Evolutionary conservation across 2,113 vertebrate genomes (phyloP).

Genomic region (Falcunculus frontatus): DNA sequence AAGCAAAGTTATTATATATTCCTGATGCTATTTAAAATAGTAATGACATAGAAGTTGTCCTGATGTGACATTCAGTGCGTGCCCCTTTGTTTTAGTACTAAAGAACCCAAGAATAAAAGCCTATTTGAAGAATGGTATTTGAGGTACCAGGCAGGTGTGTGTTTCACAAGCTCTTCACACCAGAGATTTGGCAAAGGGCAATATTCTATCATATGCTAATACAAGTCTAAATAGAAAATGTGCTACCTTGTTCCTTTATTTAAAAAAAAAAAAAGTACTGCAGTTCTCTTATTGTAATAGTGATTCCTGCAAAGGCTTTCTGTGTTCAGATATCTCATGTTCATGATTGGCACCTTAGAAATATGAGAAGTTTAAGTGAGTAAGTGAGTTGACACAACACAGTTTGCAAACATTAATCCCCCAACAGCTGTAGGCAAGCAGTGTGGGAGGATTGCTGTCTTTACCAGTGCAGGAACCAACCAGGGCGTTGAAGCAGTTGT

Average conservation of each 20-base stretch:
- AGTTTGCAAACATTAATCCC: conserved; percentile 10
- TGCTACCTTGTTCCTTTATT: conserved; percentile 12
- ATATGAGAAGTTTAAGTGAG: neutral
- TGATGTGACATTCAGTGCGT: neutral
- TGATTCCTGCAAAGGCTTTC: conserved; percentile 3
- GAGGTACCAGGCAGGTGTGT: neutral
- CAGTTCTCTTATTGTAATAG: neutral
- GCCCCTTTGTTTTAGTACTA: neutral
- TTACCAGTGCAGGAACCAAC: neutral
- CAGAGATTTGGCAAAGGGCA: conserved; percentile 4
- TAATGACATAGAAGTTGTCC: neutral
- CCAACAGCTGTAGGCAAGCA: neutral
- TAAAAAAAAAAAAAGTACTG: neutral
- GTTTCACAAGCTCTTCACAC: conserved; percentile 3
- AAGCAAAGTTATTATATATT: neutral
- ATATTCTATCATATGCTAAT: conserved; percentile 10
- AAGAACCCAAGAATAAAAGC: neutral
- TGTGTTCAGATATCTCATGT: neutral
- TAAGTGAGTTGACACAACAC: neutral
- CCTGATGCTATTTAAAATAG: neutral
- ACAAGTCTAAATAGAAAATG: neutral
- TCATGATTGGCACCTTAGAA: neutral
- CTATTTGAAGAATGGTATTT: conserved; percentile 11
- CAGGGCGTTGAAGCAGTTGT: neutral
- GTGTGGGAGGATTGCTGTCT: neutral